A percentile compares a stretch with the other conserved stretches of the same genome.
Conservation (phyloP, 2,113 vertebrate species). For the Prionailurus bengalensis region DNA sequence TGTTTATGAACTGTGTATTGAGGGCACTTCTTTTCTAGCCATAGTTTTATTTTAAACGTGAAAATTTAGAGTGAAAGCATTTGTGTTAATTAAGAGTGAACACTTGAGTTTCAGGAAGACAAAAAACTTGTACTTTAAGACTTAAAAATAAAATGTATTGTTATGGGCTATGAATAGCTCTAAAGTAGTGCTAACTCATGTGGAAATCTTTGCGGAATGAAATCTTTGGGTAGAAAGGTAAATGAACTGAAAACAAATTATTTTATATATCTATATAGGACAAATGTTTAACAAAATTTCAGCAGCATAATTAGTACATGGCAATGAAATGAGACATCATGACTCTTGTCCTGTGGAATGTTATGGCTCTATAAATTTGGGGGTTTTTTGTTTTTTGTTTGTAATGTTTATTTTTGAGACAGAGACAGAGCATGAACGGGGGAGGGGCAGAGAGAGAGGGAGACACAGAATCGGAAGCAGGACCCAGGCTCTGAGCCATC, state of each 20-base stretch:
- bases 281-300: conserved; percentile 61
- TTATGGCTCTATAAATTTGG: not conserved
- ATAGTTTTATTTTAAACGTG: conserved; percentile 69
- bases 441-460: too few relatives aligned
- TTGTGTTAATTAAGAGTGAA: conserved; percentile 61
- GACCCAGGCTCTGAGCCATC: too few relatives aligned
- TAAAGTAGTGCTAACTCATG: conserved; percentile 52
- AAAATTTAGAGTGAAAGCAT: conserved; percentile 59
- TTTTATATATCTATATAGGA: conserved; percentile 67
- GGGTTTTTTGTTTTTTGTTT: too few relatives aligned
- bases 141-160: conserved; percentile 70
- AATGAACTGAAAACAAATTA: conserved; percentile 75
- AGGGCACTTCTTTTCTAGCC: not conserved
- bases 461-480: too few relatives aligned
- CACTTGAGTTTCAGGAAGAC: conserved; percentile 62
- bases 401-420: too few relatives aligned
- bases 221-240: conserved; percentile 70
- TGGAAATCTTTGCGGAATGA: conserved; percentile 59
- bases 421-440: too few relatives aligned
- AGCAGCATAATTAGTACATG: conserved; percentile 50
- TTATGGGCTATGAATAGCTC: conserved; percentile 59
- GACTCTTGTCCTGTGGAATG: not conserved
- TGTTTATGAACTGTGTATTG: conserved; percentile 13
- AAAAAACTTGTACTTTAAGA: conserved; percentile 29
- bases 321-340: not conserved